Conservation (phyloP, 2,888 invertebrate genomes). For the Zhuqinia jingwanae region DNA sequence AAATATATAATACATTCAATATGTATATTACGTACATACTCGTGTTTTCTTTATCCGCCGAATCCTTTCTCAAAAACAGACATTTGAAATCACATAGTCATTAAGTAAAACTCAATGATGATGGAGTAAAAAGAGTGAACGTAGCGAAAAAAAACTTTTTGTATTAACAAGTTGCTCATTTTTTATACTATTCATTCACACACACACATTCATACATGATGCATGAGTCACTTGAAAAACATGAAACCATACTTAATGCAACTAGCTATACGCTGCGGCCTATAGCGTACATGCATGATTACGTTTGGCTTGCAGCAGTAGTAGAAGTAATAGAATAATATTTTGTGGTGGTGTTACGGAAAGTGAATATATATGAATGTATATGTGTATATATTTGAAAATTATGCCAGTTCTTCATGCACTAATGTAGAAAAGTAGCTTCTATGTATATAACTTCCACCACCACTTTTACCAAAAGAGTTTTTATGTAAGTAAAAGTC, state of each 20-base stretch:
- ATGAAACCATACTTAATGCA: conserved; percentile 8
- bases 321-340: too few relatives aligned
- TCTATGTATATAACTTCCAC: background rate
- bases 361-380: background rate
- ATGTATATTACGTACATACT: too few relatives aligned
- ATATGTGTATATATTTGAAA: background rate
- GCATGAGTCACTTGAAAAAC: conserved; percentile 48
- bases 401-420: background rate
- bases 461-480: background rate
- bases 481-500: conserved; percentile 43
- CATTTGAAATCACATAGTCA: background rate
- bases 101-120: background rate
- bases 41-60: too few relatives aligned
- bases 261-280: background rate
- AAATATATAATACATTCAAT: too few relatives aligned
- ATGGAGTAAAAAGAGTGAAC: background rate
- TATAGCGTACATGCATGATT: too few relatives aligned
- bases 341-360: background rate
- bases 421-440: background rate
- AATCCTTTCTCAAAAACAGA: too few relatives aligned
- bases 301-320: too few relatives aligned
- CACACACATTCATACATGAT: conserved; percentile 33
- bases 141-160: conserved; percentile 28
- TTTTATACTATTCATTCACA: conserved; percentile 5
- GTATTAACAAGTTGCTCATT: conserved; percentile 62